Evolutionary conservation across 2,888 invertebrate species (phyloP).

Genomic region (Sphaerophoria taeniata): DNA sequence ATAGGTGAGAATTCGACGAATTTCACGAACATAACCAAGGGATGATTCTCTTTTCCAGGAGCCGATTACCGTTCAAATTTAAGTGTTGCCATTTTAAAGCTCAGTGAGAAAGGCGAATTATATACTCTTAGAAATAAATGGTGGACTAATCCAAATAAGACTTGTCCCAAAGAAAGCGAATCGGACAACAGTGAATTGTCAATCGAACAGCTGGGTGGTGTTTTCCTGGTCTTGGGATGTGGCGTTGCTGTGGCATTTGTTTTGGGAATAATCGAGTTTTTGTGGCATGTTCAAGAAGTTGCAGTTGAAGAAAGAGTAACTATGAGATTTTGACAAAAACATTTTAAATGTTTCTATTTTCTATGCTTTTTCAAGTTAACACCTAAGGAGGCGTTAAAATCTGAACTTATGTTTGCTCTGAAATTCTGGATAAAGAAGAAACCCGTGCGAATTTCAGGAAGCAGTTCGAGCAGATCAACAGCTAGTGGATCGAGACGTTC

Average conservation of each 20-base stretch:
- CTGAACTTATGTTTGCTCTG: conserved; percentile 89
- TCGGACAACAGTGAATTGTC: conserved; percentile 81
- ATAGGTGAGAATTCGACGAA: conserved; percentile 86
- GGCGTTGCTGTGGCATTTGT: conserved; percentile 89
- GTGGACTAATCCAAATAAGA: conserved; percentile 90
- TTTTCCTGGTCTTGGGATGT: conserved; percentile 91
- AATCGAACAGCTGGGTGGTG: conserved; percentile 91
- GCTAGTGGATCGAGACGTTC: conserved; percentile 58
- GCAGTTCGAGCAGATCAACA: conserved; percentile 72
- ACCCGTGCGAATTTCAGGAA: conserved; percentile 83
- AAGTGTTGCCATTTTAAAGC: conserved; percentile 93
- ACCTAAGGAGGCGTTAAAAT: conserved; percentile 87
- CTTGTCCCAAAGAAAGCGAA: conserved; percentile 75
- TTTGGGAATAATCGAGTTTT: conserved; percentile 92
- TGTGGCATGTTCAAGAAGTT: conserved; percentile 92
- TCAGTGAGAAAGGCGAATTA: conserved; percentile 94
- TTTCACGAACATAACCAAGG: background rate
- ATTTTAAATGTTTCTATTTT: background rate
- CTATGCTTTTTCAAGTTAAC: conserved; percentile 83
- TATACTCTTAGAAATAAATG: conserved; percentile 93
- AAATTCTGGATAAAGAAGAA: conserved; percentile 90
- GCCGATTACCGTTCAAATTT: conserved; percentile 91
- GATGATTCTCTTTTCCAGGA: conserved; percentile 83
- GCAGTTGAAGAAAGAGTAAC: conserved; percentile 89
- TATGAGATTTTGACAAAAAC: background rate